Base-by-base conservation (phyloP, 2,797 vertebrate species). In the Danio kyathit region DNA sequence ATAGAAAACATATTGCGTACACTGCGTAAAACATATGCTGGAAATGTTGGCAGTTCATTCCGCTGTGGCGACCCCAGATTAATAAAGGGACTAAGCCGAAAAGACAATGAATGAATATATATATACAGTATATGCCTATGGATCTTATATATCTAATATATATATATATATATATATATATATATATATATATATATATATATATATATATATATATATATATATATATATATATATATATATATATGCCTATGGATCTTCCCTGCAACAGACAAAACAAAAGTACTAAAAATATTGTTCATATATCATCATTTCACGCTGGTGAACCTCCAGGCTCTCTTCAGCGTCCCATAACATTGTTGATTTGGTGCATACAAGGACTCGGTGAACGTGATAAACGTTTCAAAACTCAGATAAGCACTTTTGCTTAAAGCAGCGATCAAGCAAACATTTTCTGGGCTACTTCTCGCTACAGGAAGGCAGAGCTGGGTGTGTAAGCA, bases 381-480 rank as follows among this genome's bases (percentile, higher is more conserved):
- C 3, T 0, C 4, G 49, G n/a, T 69, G 21, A 54, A 8, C 17
- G 4, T 51, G 9, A 59, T 16, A 6, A 21, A 16, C 29, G 17
- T 21, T n/a, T 17, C 10, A 72, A 13, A 49, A 13, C 4, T 6
- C 17, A 12, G 16, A n/a, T 49, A 52, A 56, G 14, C 11, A 17
- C 8, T 40, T 59, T 38, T 12, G 17, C 9, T 60, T 7, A 17
- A 13, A n/a, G 5, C 44, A 44, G 38, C 46, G 56, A 73, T 51
- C 7, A 51, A 54, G 51, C 3, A 38, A 43, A 51, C 21, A 72
- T 61, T 74, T 59, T 67, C 73, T 51, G 63, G 44, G 17, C 5
- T 48, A 57, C 64, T 56, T 57, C 40, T 29, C 43, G 8, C 43
- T 41, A 7, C 2, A 21, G 65, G 44, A 56, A 49, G 65, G 44